These are phyloP conservation scores for Acleris laterana DNA, from an alignment of 2,888 invertebrate species.

Conservation along the genomic window DNA sequence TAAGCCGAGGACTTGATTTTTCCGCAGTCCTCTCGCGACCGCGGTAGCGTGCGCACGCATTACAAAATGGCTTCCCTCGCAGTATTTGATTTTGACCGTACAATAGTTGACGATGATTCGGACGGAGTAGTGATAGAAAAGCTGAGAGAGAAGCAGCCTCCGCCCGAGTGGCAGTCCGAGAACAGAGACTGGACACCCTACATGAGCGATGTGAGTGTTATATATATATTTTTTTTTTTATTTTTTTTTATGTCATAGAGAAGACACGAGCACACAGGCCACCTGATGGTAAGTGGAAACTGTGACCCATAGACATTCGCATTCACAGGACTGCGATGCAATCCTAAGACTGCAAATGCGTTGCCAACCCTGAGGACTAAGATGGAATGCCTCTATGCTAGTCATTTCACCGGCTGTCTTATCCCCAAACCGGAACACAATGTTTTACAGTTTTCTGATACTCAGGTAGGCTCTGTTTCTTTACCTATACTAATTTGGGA, in stretches of 20 bases:
- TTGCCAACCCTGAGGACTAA: too few species aligned
- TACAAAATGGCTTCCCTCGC: slow-evolving; percentile 67
- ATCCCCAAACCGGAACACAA: too few species aligned
- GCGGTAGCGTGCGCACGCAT: slow-evolving; percentile 51
- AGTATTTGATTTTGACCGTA: slow-evolving; percentile 78
- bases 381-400: too few species aligned
- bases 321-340: too few species aligned
- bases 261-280: too few species aligned
- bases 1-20: slow-evolving; percentile 14
- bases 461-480: neutral
- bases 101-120: slow-evolving; percentile 74
- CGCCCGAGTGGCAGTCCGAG: slow-evolving; percentile 71
- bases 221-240: too few species aligned
- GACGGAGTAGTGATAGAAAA: slow-evolving; percentile 75
- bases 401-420: too few species aligned
- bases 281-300: too few species aligned
- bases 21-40: slow-evolving; percentile 48
- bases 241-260: too few species aligned
- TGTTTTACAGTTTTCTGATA: neutral
- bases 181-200: slow-evolving; percentile 77
- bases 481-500: too few species aligned
- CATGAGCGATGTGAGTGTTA: slow-evolving; percentile 73
- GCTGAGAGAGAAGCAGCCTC: slow-evolving; percentile 68
- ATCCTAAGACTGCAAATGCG: too few species aligned
- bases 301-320: too few species aligned